phyloP scores from a whole-genome alignment of 2,888 invertebrate species.

The Spialia ferax region DNA sequence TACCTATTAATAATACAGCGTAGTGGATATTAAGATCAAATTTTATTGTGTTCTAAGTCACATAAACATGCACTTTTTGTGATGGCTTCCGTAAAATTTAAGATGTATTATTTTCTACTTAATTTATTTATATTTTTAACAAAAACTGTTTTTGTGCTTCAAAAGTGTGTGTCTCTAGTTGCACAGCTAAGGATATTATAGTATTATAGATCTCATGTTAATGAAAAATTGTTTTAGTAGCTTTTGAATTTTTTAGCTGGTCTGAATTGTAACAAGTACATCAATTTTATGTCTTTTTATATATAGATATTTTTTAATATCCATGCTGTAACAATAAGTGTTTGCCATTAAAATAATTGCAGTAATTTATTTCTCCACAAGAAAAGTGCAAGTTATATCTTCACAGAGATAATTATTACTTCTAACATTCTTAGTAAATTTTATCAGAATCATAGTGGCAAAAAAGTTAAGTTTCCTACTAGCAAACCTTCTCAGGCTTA shows the following conservation, averaged over 20 bases:
- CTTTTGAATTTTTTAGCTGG: not conserved
- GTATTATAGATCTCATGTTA: conserved; percentile 29
- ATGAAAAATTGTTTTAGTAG: conserved; percentile 39
- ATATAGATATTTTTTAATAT: no score
- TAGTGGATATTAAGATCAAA: conserved; percentile 58
- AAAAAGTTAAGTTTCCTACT: not conserved
- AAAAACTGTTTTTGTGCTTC: not conserved
- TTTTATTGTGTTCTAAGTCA: conserved; percentile 72
- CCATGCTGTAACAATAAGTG: no score
- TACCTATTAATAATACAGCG: conserved; percentile 55
- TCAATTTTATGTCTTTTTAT: no score
- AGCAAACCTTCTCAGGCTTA: not conserved
- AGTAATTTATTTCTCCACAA: no score
- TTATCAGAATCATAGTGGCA: not conserved
- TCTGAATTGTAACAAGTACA: not conserved
- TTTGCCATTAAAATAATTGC: no score
- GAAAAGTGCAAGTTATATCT: no score
- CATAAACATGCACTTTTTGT: conserved; percentile 54
- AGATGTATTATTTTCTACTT: conserved; percentile 27
- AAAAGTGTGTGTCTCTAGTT: conserved; percentile 8
- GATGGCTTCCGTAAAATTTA: conserved; percentile 45
- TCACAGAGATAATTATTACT: no score
- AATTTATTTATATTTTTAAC: conserved; percentile 25
- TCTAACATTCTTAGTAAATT: no score
- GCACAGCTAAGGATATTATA: conserved; percentile 28